Evolutionary conservation across 1,140 invertebrate genomes (phyloP).

Genomic region (Pollicipes pollicipes): DNA sequence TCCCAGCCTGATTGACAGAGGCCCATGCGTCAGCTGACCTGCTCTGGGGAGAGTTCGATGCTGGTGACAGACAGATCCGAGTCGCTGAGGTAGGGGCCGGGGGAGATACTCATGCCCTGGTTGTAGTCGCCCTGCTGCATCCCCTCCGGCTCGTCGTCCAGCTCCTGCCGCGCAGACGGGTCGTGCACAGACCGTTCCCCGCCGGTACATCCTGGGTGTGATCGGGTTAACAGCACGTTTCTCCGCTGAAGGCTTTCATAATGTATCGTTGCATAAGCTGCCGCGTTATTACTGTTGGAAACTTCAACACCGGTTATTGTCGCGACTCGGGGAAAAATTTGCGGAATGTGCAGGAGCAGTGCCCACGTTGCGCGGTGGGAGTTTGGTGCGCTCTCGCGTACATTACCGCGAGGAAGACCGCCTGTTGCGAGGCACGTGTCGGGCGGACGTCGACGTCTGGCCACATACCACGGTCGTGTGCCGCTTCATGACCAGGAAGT

Average conservation of each 20-base stretch:
- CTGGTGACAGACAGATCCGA: not conserved
- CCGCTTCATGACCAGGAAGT: not conserved
- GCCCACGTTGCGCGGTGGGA: too few species aligned
- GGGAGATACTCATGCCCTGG: not conserved
- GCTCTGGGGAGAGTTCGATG: not conserved
- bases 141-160: not conserved
- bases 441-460: too few species aligned
- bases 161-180: not conserved
- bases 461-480: not conserved
- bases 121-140: not conserved
- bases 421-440: too few species aligned
- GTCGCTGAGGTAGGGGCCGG: not conserved
- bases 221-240: not conserved
- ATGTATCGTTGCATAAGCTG: too few species aligned
- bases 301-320: too few species aligned
- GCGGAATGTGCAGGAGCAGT: too few species aligned
- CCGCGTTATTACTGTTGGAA: too few species aligned
- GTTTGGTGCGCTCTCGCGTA: too few species aligned
- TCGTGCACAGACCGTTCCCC: too few species aligned
- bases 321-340: too few species aligned
- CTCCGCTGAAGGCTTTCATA: not conserved
- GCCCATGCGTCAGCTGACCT: not conserved
- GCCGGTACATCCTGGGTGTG: too few species aligned
- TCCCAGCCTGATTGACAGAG: not conserved
- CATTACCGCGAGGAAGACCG: too few species aligned